Evolutionary conservation across 2,888 invertebrate species (phyloP), one percentile per base, ranked within the genome.

Genomic region (Phengaris arion): DNA sequence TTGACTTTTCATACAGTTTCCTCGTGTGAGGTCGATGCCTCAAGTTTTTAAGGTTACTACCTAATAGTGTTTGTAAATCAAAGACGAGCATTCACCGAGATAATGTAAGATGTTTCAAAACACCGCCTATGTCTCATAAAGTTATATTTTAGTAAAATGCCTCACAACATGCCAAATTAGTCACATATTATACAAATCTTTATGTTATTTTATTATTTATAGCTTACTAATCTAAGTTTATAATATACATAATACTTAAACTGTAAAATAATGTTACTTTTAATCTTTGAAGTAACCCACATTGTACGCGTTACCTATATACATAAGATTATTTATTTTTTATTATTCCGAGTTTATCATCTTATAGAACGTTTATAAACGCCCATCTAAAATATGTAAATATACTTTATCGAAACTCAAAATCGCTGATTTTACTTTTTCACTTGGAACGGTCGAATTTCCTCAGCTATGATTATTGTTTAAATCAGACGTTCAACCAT

Each of bases 1-100:
- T 68, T 15, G 76, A 75, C 76, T 78, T 78, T 78, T 77, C 77
- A 78, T 75, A 77, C 78, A 78, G 78, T 80, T 80, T 80, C 80
- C 79, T 74, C 79, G 74, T 54, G 75, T 55, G 78, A 59, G 81
- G 80, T 81, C 80, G 57, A 70, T 75, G 75, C 45, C 70, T 70
- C 57, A 13, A 13, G 45, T 74, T 74, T 72, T 57, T 75, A 48
- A 52, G 54, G 72, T 72, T 72, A 72, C 72, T 72, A 72, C 72
- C 70, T 51, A 70, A 69, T 69, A 64, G 64, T 45, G 35, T 64
- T 64, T 64, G 64, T 64, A 12, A 64, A 64, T 64, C 35, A 59
- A 59, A 64, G 64, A 13, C 35, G 64, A 5, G 64, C 64, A 64
- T 64, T 64, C 35, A 64, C 64, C 45, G 35, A 35, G 35, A 64